These are phyloP conservation scores for Microplitis deprimator DNA, from an alignment of 2,888 invertebrate genomes.

Conservation along the genomic window DNA sequence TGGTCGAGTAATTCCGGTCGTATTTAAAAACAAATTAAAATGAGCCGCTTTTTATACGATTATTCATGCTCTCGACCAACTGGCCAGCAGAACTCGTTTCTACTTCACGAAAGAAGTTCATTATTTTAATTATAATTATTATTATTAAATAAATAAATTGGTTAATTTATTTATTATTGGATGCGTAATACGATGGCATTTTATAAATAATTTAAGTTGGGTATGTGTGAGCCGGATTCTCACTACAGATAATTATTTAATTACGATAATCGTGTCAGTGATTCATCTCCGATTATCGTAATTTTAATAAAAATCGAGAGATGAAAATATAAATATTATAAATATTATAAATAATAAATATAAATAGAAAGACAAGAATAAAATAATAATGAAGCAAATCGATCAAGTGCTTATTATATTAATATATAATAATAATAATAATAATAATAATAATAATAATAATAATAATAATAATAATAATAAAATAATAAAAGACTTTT, in stretches of 20 bases:
- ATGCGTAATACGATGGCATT: slow-evolving; percentile 7
- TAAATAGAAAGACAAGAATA: slow-evolving; percentile 11
- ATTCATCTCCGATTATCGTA: slow-evolving; percentile 34
- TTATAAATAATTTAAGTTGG: neutral
- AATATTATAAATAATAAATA: slow-evolving; percentile 27
- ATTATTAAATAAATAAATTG: neutral
- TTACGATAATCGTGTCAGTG: slow-evolving; percentile 39
- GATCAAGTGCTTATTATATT: slow-evolving; percentile 36
- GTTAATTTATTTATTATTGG: neutral
- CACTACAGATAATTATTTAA: slow-evolving; percentile 29
- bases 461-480: neutral
- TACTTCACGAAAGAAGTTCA: slow-evolving; percentile 4
- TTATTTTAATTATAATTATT: neutral
- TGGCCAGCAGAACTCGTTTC: slow-evolving; percentile 4
- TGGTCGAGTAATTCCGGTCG: neutral
- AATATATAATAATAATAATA: neutral
- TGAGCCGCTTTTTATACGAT: slow-evolving; percentile 39
- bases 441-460: slow-evolving; percentile 28
- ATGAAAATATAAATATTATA: slow-evolving; percentile 24
- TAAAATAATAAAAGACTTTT: slow-evolving; percentile 47
- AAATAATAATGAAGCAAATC: slow-evolving; percentile 28
- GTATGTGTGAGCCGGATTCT: slow-evolving; percentile 42
- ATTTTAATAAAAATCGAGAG: slow-evolving; percentile 3
- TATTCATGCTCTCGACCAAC: slow-evolving; percentile 28
- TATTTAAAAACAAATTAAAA: neutral